Percentiles rank a stretch among this genome's conserved stretches.
These are phyloP conservation scores for Dipodomys stephensi DNA, from an alignment of 2,113 vertebrate species.

Conservation along the genomic window DNA sequence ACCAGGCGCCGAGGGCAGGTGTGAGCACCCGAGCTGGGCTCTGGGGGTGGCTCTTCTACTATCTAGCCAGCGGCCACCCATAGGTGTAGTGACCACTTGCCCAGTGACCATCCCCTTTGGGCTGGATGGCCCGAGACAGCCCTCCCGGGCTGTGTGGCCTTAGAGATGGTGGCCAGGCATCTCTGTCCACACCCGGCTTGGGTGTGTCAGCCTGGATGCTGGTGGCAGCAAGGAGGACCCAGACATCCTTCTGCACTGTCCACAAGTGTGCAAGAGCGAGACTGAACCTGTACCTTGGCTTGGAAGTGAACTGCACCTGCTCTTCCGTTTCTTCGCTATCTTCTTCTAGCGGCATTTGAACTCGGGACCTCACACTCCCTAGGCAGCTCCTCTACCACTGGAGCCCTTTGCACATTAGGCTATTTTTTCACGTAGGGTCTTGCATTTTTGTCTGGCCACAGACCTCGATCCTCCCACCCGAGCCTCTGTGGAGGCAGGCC, in stretches of 20 bases:
- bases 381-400: too few species aligned
- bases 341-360: too few species aligned
- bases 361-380: too few species aligned
- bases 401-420: too few species aligned
- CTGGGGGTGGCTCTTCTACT: background rate
- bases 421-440: too few species aligned
- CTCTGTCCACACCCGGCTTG: background rate
- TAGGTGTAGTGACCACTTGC: background rate
- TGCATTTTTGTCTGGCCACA: too few species aligned
- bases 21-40: background rate
- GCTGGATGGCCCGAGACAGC: background rate
- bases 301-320: background rate
- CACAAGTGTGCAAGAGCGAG: accelerated
- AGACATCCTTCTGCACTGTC: background rate
- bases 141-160: accelerated
- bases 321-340: too few species aligned
- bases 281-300: background rate
- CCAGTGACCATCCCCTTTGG: accelerated
- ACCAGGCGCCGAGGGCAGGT: too few species aligned
- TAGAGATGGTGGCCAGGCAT: background rate
- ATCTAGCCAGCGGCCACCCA: background rate
- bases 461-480: too few species aligned
- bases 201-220: too few species aligned
- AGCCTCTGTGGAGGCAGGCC: too few species aligned
- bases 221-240: background rate